A percentile compares a stretch with the other conserved stretches of the same genome.
These are phyloP conservation scores for Rhabdornis inornatus DNA, from an alignment of 2,113 vertebrate species.

Conservation along the genomic window DNA sequence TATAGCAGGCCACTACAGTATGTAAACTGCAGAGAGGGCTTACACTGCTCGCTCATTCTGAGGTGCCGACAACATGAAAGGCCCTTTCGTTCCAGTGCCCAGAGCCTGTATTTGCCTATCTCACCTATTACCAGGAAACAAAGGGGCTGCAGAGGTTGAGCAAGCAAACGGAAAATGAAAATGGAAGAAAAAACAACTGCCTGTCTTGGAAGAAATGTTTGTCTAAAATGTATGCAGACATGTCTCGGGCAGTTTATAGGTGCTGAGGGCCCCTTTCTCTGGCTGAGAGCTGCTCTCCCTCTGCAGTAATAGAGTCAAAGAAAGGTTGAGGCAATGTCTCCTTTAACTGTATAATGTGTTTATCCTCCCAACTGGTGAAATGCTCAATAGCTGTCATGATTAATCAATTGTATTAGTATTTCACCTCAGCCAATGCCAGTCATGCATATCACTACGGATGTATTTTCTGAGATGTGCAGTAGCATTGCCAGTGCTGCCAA, in stretches of 20 bases:
- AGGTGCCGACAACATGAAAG: slow-evolving; percentile 25
- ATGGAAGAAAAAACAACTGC: slow-evolving; percentile 60
- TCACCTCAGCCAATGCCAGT: neutral
- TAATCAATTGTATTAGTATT: slow-evolving; percentile 14
- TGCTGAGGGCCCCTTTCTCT: neutral
- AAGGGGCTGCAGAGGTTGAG: slow-evolving; percentile 35
- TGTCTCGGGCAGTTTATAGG: neutral
- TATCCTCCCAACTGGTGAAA: neutral
- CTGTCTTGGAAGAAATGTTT: slow-evolving; percentile 3
- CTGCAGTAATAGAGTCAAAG: neutral
- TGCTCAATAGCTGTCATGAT: neutral
- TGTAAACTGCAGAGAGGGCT: slow-evolving; percentile 41
- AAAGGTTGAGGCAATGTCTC: neutral
- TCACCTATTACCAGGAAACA: slow-evolving; percentile 61
- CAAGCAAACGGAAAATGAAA: slow-evolving; percentile 51
- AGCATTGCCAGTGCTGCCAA: neutral
- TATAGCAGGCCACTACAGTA: slow-evolving; percentile 57
- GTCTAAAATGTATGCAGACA: slow-evolving; percentile 21
- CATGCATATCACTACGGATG: accelerated
- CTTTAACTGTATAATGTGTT: neutral
- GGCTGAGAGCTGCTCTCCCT: neutral
- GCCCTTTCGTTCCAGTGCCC: neutral
- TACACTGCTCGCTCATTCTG: slow-evolving; percentile 1
- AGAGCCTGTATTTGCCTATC: slow-evolving; percentile 44
- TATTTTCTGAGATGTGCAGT: neutral